phyloP scores from a whole-genome alignment of 2,797 vertebrate genomes.

The Pygocentrus nattereri region DNA sequence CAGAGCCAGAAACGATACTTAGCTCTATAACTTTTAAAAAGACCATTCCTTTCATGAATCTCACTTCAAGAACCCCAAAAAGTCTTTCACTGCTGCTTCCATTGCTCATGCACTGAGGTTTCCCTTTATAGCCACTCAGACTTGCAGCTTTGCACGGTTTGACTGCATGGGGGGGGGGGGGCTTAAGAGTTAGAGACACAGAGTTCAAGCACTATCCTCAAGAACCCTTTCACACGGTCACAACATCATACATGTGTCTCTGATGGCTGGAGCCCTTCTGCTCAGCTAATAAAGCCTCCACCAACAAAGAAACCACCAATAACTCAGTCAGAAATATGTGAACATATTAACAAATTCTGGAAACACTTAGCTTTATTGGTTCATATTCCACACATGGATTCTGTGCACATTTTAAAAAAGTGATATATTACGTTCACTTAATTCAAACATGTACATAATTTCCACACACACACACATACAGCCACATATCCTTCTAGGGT shows the following conservation, averaged over 20 bases:
- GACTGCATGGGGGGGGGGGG: background rate
- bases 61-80: background rate
- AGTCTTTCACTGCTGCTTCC: background rate
- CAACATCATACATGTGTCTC: conserved; percentile 36
- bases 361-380: too few relatives aligned
- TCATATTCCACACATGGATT: too few relatives aligned
- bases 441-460: too few relatives aligned
- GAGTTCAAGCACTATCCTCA: conserved; percentile 38
- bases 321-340: too few relatives aligned
- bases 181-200: background rate
- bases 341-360: too few relatives aligned
- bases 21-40: background rate
- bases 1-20: too few relatives aligned
- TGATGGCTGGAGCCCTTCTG: background rate
- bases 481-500: too few relatives aligned
- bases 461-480: too few relatives aligned
- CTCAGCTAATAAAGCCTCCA: background rate
- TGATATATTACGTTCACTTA: too few relatives aligned
- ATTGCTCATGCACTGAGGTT: background rate
- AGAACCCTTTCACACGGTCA: conserved; percentile 42
- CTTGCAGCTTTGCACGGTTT: background rate
- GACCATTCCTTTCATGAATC: background rate
- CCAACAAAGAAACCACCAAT: conserved; percentile 16
- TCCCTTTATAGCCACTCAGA: background rate
- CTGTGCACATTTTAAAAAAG: too few relatives aligned